These are phyloP conservation scores for Papilio gigon DNA, from an alignment of 2,888 invertebrate species.

Conservation along the genomic window DNA sequence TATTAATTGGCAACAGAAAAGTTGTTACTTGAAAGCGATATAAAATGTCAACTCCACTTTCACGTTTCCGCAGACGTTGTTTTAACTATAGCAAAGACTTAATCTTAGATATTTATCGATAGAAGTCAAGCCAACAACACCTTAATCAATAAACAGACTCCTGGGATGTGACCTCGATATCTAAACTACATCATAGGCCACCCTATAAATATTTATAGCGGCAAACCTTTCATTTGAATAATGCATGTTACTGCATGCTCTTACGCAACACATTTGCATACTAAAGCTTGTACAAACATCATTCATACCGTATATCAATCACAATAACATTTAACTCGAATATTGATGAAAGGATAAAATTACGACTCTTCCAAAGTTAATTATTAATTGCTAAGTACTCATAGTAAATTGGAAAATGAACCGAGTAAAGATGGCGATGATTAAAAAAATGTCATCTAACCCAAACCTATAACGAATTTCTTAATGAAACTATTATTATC, in stretches of 20 bases:
- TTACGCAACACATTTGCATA: constrained; percentile 32
- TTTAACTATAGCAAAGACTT: too few species aligned
- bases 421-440: too few species aligned
- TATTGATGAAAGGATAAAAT: background rate
- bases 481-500: too few species aligned
- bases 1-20: background rate
- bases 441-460: too few species aligned
- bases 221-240: constrained; percentile 34
- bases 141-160: constrained; percentile 21
- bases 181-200: constrained; percentile 22
- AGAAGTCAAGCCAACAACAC: background rate
- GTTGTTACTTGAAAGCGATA: background rate
- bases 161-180: constrained; percentile 31
- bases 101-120: background rate
- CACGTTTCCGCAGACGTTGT: too few species aligned
- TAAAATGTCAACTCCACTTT: too few species aligned
- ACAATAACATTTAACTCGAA: background rate
- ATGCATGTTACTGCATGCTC: constrained; percentile 29
- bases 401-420: too few species aligned
- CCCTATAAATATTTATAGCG: constrained; percentile 37
- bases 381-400: too few species aligned
- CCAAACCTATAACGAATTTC: too few species aligned
- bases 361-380: background rate
- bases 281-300: constrained; percentile 19
- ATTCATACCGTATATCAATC: background rate